These are phyloP conservation scores for Pelodiscus sinensis DNA, from an alignment of 2,113 vertebrate genomes.

Conservation along the genomic window DNA sequence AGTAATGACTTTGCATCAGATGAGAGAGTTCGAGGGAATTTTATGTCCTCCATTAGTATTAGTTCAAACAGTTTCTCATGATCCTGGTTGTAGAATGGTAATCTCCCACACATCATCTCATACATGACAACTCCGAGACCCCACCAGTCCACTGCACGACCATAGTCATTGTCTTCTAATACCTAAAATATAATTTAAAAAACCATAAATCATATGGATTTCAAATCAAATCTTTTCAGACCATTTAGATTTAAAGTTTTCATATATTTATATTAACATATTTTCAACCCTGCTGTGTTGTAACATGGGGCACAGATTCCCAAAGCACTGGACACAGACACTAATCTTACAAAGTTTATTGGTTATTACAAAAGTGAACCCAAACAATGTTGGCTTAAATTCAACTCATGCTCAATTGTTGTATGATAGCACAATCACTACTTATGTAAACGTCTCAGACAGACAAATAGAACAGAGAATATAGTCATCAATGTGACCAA, in stretches of 20 bases:
- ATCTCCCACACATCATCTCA: slow-evolving; percentile 97
- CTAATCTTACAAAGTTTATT: neutral
- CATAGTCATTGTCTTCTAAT: slow-evolving; percentile 97
- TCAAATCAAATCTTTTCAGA: neutral
- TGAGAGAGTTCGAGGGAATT: slow-evolving; percentile 95
- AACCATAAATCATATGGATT: neutral
- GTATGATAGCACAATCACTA: neutral
- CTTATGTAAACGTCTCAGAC: neutral
- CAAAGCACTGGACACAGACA: neutral
- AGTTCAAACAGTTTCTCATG: slow-evolving; percentile 98
- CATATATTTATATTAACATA: neutral
- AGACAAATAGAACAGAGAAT: neutral
- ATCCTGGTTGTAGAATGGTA: slow-evolving; percentile 98
- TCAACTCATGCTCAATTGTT: neutral
- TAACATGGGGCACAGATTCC: neutral
- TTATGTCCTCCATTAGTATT: slow-evolving; percentile 99
- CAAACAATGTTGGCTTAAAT: neutral
- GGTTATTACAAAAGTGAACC: neutral
- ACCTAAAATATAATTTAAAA: slow-evolving; percentile 80
- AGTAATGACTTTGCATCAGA: slow-evolving; percentile 96
- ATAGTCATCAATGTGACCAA: neutral
- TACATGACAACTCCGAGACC: slow-evolving; percentile 97
- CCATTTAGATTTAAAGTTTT: neutral
- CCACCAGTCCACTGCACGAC: slow-evolving; percentile 98
- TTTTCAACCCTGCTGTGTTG: neutral